A percentile compares a stretch with the other conserved stretches of the same genome.
These are phyloP conservation scores for Tragelaphus strepsiceros DNA, from an alignment of 2,113 vertebrate species.

Conservation along the genomic window DNA sequence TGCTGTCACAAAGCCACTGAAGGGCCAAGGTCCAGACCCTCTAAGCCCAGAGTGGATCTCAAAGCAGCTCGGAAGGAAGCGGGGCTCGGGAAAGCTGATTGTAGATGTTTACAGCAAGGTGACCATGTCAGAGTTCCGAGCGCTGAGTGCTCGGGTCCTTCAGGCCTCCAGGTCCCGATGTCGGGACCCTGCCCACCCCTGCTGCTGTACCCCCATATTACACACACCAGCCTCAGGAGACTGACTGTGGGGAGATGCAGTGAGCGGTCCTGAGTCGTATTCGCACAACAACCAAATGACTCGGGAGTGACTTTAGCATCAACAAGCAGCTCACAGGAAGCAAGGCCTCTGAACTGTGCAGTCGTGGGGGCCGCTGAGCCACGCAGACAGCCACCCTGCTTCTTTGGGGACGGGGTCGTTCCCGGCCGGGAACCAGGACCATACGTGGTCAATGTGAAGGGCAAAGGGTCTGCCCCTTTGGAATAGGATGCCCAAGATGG, in stretches of 20 bases:
- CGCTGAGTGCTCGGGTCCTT: neutral
- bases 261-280: neutral
- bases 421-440: neutral
- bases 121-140: fast-evolving
- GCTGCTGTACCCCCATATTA: neutral
- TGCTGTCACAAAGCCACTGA: neutral
- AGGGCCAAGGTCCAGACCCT: too few species aligned
- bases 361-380: neutral
- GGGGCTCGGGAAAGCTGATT: fast-evolving
- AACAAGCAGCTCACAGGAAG: neutral
- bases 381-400: fast-evolving
- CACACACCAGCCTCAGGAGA: neutral
- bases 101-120: neutral
- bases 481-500: too few species aligned
- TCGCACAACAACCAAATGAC: neutral
- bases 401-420: fast-evolving
- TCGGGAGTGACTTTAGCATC: fast-evolving
- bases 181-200: neutral
- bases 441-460: neutral
- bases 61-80: neutral
- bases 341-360: neutral
- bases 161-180: neutral
- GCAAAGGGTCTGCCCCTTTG: too few species aligned
- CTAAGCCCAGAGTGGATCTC: neutral
- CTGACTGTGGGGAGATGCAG: neutral